A percentile compares a stretch with the other conserved stretches of the same genome.
phyloP scores from a whole-genome alignment of 2,113 vertebrate species.

The Acrocephalus arundinaceus region DNA sequence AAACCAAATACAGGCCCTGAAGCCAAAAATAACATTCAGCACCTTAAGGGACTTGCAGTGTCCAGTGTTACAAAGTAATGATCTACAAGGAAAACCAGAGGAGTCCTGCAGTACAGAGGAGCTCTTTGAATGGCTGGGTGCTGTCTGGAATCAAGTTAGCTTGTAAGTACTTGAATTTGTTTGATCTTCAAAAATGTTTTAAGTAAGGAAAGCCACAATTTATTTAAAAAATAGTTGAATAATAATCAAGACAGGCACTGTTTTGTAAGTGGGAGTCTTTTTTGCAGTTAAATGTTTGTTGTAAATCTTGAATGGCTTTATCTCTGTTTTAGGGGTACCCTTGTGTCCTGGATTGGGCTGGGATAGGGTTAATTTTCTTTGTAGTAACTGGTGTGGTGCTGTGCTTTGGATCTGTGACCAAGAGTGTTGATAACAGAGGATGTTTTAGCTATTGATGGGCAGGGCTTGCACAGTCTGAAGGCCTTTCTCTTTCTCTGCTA shows the following conservation, averaged over 20 bases:
- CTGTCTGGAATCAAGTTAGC: constrained; percentile 71
- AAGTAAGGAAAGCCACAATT: background rate
- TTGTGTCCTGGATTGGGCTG: background rate
- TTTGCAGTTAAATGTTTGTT: background rate
- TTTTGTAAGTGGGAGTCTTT: background rate
- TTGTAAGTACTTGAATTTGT: constrained; percentile 75
- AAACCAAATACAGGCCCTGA: constrained; percentile 76
- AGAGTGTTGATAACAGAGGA: background rate
- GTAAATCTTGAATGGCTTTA: background rate
- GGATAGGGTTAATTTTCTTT: background rate
- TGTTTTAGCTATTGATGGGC: background rate
- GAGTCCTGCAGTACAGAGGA: constrained; percentile 76
- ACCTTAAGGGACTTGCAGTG: constrained; percentile 72
- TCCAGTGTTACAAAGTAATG: constrained; percentile 71
- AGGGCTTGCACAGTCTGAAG: background rate
- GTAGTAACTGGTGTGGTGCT: background rate
- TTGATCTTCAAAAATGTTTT: background rate
- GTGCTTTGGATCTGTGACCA: background rate
- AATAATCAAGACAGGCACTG: background rate
- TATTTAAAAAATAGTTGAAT: background rate
- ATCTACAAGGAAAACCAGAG: constrained; percentile 66
- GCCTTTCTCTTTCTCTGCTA: background rate
- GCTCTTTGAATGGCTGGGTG: constrained; percentile 91
- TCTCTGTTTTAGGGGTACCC: background rate
- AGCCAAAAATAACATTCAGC: constrained; percentile 71